Evolutionary conservation across 2,797 vertebrate genomes (phyloP).

Genomic region (Babyrousa celebensis): DNA sequence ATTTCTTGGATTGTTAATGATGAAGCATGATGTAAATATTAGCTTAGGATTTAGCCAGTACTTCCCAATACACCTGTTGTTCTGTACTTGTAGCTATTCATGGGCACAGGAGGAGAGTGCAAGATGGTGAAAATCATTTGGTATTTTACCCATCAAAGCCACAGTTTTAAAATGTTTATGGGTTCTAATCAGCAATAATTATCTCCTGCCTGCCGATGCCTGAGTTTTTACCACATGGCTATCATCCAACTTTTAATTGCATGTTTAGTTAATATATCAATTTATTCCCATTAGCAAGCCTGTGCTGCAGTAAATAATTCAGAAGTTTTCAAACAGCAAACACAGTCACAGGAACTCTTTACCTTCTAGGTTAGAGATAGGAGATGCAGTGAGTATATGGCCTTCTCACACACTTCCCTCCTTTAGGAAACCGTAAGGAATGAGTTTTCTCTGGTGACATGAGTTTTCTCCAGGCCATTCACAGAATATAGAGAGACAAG

Average conservation of each 20-base stretch:
- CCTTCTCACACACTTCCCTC: not conserved
- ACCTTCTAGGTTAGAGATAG: not conserved
- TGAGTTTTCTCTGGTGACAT: not conserved
- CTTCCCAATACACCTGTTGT: not conserved
- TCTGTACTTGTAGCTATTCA: not conserved
- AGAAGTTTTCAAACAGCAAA: constrained; percentile 71
- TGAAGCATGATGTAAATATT: not conserved
- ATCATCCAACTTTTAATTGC: constrained; percentile 69
- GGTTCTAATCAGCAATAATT: constrained; percentile 74
- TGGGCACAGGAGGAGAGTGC: fast-evolving
- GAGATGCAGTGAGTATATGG: not conserved
- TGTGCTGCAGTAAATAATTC: constrained; percentile 83
- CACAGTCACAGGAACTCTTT: not conserved
- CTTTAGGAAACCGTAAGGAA: not conserved
- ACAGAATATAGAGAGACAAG: not conserved
- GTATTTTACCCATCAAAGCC: constrained; percentile 37
- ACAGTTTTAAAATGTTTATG: constrained; percentile 70
- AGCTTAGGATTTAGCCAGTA: not conserved
- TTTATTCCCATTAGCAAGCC: constrained; percentile 84
- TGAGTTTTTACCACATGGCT: constrained; percentile 75
- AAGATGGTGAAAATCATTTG: not conserved
- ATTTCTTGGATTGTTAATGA: constrained; percentile 22
- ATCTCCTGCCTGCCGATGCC: constrained; percentile 79
- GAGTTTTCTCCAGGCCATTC: not conserved
- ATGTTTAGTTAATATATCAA: constrained; percentile 83